A percentile compares a stretch with the other conserved stretches of the same genome.
phyloP scores from a whole-genome alignment of 2,888 invertebrate genomes.

The Bellardia pandia region DNA sequence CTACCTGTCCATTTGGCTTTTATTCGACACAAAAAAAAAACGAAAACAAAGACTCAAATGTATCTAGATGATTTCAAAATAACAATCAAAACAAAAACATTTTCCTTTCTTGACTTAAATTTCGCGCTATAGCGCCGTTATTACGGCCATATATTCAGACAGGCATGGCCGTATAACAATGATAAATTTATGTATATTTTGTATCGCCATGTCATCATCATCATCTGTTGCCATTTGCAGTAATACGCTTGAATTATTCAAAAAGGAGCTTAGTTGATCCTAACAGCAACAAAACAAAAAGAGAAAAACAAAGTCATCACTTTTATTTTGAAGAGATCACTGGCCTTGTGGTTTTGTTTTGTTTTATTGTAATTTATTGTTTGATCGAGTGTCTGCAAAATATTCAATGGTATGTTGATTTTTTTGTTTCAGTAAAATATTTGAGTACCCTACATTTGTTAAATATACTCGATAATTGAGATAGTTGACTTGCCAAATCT shows the following conservation, averaged over 20 bases:
- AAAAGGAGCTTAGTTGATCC: background rate
- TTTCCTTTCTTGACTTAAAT: conserved; percentile 36
- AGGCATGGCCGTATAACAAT: conserved; percentile 51
- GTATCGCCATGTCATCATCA: conserved; percentile 62
- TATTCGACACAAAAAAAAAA: background rate
- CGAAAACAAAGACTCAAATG: background rate
- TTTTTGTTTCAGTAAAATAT: background rate
- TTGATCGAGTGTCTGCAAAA: conserved; percentile 56
- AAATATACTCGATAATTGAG: no score
- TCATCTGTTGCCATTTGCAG: conserved; percentile 44
- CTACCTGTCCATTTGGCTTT: conserved; percentile 55
- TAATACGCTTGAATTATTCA: conserved; percentile 34
- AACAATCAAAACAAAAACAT: conserved; percentile 31
- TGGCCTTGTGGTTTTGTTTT: conserved; percentile 50
- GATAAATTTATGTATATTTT: conserved; percentile 68
- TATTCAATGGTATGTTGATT: conserved; percentile 11
- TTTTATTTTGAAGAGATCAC: conserved; percentile 56
- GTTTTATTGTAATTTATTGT: conserved; percentile 45
- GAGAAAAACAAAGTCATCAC: conserved; percentile 69
- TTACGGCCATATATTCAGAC: conserved; percentile 15
- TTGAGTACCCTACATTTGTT: background rate
- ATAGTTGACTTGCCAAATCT: no score
- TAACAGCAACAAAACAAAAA: background rate
- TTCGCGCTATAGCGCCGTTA: conserved; percentile 67
- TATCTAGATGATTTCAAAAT: background rate